A percentile compares a stretch with the other conserved stretches of the same genome.
phyloP scores from a whole-genome alignment of 2,797 vertebrate genomes.

The Australoheros facetus region DNA sequence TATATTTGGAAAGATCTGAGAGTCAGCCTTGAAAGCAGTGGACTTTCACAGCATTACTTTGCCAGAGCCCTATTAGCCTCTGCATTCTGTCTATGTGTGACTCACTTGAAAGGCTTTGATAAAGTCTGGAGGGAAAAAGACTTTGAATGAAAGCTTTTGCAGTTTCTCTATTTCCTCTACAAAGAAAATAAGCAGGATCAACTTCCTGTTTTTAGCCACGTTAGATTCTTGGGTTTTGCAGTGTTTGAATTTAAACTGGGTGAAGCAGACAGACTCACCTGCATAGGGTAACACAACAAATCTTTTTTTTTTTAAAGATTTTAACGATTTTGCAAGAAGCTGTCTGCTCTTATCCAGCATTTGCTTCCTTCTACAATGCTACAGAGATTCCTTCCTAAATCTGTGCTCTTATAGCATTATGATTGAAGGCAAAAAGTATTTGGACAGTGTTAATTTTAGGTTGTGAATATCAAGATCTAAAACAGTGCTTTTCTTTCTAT shows the following conservation, averaged over 20 bases:
- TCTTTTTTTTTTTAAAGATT: neutral
- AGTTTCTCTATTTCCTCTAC: slow-evolving; percentile 19
- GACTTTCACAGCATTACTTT: slow-evolving; percentile 15
- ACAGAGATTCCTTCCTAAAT: neutral
- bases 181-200: slow-evolving; percentile 2
- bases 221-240: slow-evolving; percentile 3
- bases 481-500: neutral
- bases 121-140: neutral
- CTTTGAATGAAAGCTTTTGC: slow-evolving; percentile 2
- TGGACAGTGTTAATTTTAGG: neutral
- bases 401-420: neutral
- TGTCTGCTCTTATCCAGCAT: neutral
- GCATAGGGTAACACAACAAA: neutral
- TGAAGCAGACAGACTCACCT: neutral
- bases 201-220: slow-evolving; percentile 31
- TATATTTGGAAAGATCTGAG: neutral
- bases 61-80: slow-evolving; percentile 11
- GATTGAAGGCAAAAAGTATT: neutral
- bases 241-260: neutral
- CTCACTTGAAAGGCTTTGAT: slow-evolving; percentile 34
- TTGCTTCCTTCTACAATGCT: neutral
- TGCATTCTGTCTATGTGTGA: slow-evolving; percentile 22
- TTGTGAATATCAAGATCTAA: neutral
- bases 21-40: slow-evolving; percentile 21
- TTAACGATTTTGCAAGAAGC: neutral